Percentiles rank a stretch among this genome's conserved stretches.
Evolutionary conservation across 2,888 invertebrate genomes (phyloP).

Genomic region (Neocrepidodera transversa): DNA sequence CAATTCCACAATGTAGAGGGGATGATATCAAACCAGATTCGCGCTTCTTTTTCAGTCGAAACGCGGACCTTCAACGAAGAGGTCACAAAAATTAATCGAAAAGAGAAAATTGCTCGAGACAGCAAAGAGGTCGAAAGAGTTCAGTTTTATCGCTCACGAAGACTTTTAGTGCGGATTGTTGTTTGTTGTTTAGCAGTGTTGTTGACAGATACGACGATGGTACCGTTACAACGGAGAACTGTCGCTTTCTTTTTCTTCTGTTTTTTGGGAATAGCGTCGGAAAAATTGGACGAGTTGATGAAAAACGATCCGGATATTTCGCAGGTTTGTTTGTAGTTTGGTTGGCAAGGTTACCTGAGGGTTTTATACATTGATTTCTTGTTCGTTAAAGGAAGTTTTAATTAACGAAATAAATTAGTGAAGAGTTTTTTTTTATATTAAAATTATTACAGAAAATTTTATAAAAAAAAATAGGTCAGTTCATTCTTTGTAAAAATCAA

Average conservation of each 20-base stretch:
- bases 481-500: too few relatives aligned
- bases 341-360: constrained; percentile 28
- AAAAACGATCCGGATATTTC: constrained; percentile 71
- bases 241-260: constrained; percentile 20
- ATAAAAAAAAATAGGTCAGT: too few relatives aligned
- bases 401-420: too few relatives aligned
- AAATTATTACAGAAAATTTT: too few relatives aligned
- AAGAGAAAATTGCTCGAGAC: too few relatives aligned
- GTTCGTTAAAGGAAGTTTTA: constrained; percentile 2
- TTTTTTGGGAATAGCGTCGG: constrained; percentile 32
- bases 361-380: background rate
- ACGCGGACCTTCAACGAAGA: constrained; percentile 26
- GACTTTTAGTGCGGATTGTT: constrained; percentile 20
- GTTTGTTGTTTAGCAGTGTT: constrained; percentile 17
- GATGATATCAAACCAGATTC: constrained; percentile 21
- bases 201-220: background rate
- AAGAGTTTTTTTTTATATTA: too few relatives aligned
- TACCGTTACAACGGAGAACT: background rate
- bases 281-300: constrained; percentile 68
- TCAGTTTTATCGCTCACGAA: constrained; percentile 34
- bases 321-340: constrained; percentile 60
- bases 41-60: constrained; percentile 36
- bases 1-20: constrained; percentile 20
- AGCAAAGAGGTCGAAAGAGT: too few relatives aligned
- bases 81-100: too few relatives aligned